Base-by-base conservation (phyloP, 2,888 invertebrate genomes). In the Pemphredon lugubris region DNA sequence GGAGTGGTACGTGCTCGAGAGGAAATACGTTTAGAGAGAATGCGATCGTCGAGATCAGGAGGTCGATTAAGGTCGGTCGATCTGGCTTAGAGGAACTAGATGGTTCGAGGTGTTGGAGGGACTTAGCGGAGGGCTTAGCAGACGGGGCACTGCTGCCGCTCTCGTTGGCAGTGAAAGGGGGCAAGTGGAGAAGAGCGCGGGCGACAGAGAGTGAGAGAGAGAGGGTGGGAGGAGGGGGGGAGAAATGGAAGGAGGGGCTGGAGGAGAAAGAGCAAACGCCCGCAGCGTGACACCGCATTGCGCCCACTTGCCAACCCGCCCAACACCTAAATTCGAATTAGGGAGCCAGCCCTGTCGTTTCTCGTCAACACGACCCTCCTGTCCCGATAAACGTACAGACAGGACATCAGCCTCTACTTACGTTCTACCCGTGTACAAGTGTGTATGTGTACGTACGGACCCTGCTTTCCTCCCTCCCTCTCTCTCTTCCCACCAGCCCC, bases 271-370 rank as follows among this genome's bases (percentile, higher is more conserved):
- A 76, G 77, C 80, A 79, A 86, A 83, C 84, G 83, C 83, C 88
- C 85, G 86, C 87, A 87, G 84, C 84, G 83, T 86, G 85, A 84
- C 86, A 87, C 87, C 86, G 86, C 88, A 86, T 84, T 87, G 87
- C 87, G 84, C 85, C 86, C 86, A 84, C 86, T 87, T 86, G 84
- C 82, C 83, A 84, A 84, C 83, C 87, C 86, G 79, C 79, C 83
- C 87, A 81, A 86, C 86, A 86, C 86, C 88, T 87, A 87, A 87
- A 88, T 86, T 85, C 87, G 88, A 87, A 88, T 88, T 87, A 86
- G 87, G 79, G 81, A 83, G 82, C 82, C 78, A 63, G 71, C 65
- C 82, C 79, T 85, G 77, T 79, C 82, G 78, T 81, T 84, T 71
- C 84, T 86, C 82, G 85, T 86, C 86, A 84, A 83, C 80, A 80